Evolutionary conservation across 2,113 vertebrate species (phyloP), one percentile per base, ranked within the genome.

Genomic region (Amblyopsis rosae): DNA sequence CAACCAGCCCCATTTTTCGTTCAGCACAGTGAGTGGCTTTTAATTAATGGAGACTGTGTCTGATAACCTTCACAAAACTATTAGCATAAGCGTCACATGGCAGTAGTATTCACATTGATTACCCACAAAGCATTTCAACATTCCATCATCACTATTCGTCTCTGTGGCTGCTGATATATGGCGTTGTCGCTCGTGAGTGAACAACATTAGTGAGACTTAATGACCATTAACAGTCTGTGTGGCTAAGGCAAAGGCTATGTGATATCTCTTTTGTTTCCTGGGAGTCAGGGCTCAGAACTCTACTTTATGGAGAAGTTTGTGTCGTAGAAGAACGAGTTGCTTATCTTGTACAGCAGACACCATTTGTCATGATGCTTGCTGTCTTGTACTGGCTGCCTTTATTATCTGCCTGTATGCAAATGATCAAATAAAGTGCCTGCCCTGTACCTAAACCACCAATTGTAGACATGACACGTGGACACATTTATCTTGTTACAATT

Each of bases 401-500:
- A 41, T 3, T 32, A 4, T 12, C 26, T 12, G 11, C 26, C 26
- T 58, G 55, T 19, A 15, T 57, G 55, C 19, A 57, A 19, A 19
- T 12, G 16, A 17, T 32, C 6, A 51, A 51, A 54, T 7, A 54
- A 6, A 54, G 51, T n/a, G 13, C 51, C 6, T 16, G 7, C 48
- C 51, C 10, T 15, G 12, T 19, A 57, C 45, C 56, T 26, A 26
- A 26, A 26, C 26, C 26, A 26, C 3, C n/a, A 12, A 77, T 3
- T 70, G 49, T 82, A 50, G 70, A 65, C 7, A 68, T 10, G 41
- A 86, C 72, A 86, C 65, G 56, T 59, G 15, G 68, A 17, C 33
- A 59, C 73, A 9, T 10, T 59, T 83, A 79, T 91, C 84, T 90
- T 92, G 87, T 92, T 93, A 91, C 89, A 93, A 90, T 91, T 86